Evolutionary conservation across 2,113 vertebrate species (phyloP).

Genomic region (Panthera tigris): DNA sequence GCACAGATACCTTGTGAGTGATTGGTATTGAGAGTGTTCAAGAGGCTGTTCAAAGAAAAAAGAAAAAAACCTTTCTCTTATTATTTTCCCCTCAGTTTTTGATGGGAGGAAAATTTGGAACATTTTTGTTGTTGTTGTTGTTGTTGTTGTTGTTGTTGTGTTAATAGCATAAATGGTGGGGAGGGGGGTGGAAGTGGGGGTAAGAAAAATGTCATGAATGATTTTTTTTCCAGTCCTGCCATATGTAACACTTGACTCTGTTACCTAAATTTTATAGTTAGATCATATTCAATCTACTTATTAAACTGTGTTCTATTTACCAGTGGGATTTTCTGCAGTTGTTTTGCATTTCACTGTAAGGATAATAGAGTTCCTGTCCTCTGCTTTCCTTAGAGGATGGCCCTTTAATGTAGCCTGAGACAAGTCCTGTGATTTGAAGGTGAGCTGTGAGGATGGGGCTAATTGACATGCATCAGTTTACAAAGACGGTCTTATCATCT

Average conservation of each 20-base stretch:
- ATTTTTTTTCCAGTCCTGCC: conserved; percentile 86
- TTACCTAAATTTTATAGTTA: conserved; percentile 86
- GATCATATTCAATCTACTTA: conserved; percentile 81
- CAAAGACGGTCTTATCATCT: conserved; percentile 79
- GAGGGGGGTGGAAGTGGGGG: conserved; percentile 53
- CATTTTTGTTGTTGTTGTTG: conserved; percentile 81
- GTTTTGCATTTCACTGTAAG: conserved; percentile 79
- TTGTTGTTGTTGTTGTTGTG: background rate
- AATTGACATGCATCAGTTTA: conserved; percentile 80
- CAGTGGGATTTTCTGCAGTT: conserved; percentile 80
- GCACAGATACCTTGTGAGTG: conserved; percentile 73
- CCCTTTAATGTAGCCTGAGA: conserved; percentile 71
- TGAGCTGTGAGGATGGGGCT: conserved; percentile 74
- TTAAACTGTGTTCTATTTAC: conserved; percentile 86
- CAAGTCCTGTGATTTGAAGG: conserved; percentile 66
- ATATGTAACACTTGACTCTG: conserved; percentile 84
- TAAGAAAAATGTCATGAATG: conserved; percentile 80
- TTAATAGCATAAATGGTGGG: conserved; percentile 83
- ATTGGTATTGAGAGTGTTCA: conserved; percentile 61
- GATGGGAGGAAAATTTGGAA: conserved; percentile 78
- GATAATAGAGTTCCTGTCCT: conserved; percentile 72
- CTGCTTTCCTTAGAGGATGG: conserved; percentile 68
- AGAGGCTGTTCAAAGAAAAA: conserved; percentile 58
- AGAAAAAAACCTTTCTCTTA: conserved; percentile 21
- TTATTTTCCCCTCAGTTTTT: conserved; percentile 60